phyloP scores from a whole-genome alignment of 2,113 vertebrate species.

The Phaethon lepturus region DNA sequence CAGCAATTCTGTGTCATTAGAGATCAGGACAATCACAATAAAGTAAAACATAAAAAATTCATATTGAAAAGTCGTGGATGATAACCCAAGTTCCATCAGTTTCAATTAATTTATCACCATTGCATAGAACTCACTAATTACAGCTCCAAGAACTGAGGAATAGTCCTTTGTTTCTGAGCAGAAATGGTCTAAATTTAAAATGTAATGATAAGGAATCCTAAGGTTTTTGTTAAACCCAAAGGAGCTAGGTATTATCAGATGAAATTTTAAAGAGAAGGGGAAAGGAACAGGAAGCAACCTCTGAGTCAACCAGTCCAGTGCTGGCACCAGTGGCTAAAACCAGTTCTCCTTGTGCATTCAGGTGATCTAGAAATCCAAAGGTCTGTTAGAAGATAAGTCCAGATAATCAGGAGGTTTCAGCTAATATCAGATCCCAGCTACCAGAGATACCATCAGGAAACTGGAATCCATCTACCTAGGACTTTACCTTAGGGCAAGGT shows the following conservation, averaged over 20 bases:
- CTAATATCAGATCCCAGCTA: not conserved
- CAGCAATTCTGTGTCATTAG: not conserved
- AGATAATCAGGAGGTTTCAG: not conserved
- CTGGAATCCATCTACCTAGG: not conserved
- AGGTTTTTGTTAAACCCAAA: not conserved
- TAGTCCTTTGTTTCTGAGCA: not conserved
- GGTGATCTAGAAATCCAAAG: not conserved
- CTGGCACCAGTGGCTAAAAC: not conserved
- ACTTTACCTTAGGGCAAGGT: not conserved
- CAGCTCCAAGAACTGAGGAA: not conserved
- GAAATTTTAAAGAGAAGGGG: not conserved
- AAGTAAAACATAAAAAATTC: not conserved
- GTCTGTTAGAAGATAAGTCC: not conserved
- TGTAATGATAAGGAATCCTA: not conserved
- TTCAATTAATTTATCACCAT: not conserved
- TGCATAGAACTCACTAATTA: not conserved
- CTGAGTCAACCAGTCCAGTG: not conserved
- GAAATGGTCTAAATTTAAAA: not conserved
- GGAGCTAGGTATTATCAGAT: not conserved
- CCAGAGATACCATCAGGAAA: not conserved
- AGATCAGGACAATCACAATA: not conserved
- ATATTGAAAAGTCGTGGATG: not conserved
- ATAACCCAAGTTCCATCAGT: not conserved
- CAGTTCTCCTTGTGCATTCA: not conserved
- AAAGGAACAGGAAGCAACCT: not conserved